Base-by-base conservation (phyloP, 2,888 invertebrate species). In the Dasypolia templi region DNA sequence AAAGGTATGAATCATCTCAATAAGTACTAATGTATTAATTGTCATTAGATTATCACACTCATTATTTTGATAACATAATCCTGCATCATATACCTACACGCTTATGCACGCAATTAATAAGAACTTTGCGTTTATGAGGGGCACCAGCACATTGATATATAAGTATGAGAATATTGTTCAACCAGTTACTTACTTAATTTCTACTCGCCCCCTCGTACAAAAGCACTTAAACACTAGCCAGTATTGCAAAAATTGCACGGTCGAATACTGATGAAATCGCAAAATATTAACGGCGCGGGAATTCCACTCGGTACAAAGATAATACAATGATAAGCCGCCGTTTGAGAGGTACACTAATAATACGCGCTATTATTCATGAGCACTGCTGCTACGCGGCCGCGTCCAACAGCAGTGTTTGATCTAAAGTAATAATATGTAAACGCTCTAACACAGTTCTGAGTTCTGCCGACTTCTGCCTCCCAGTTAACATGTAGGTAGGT, bases 291-390 rank as follows among this genome's bases (percentile, higher is more conserved):
- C 56, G 55, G 29, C 77, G 71, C 77, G 58, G 35, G 56, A 61
- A 82, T 79, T 73, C 77, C 77, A 58, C 62, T 56, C 72, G 62
- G 62, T 74, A 64, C 53, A 55, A 69, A 82, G 66, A 74, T 83
- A 83, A 62, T 74, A 59, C 22, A 72, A 49, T 75, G 76, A 83
- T 83, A 83, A 81, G 56, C 49, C 42, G 55, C 44, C 42, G 63
- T 66, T 65, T 69, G 56, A 73, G 75, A 55, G 61, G 49, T 72
- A 39, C 68, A 58, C 49, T 75, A 82, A 61, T 79, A 58, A 49
- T 63, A 35, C 49, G 49, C 65, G 68, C 44, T 72, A 84, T 72
- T 84, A 77, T 67, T 74, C 71, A 74, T 67, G 65, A 72, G 59
- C 59, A 65, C 61, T 35, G 64, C 64, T 58, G 53, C 56, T 58